Evolutionary conservation across 1,140 invertebrate genomes (phyloP).

Genomic region (Drosophila subobscura): DNA sequence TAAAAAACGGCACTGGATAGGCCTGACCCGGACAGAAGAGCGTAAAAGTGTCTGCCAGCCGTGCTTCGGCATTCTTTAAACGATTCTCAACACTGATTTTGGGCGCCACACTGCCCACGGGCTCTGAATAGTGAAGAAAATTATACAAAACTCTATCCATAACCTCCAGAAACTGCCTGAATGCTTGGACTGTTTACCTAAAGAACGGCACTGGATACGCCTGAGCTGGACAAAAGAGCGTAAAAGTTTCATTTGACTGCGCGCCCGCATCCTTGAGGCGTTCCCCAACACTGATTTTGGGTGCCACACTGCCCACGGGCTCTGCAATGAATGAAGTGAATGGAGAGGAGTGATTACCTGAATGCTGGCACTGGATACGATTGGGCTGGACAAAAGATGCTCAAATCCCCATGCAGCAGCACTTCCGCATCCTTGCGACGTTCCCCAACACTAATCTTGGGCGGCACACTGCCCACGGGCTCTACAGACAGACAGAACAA

Average conservation of each 20-base stretch:
- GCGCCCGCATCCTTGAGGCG: constrained; percentile 85
- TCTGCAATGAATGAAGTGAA: constrained; percentile 84
- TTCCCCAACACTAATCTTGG: constrained; percentile 87
- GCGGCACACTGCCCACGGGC: constrained; percentile 88
- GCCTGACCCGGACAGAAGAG: constrained; percentile 87
- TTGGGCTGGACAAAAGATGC: constrained; percentile 86
- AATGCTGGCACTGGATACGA: constrained; percentile 87
- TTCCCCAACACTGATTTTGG: constrained; percentile 87
- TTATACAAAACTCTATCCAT: background rate
- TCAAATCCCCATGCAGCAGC: constrained; percentile 41
- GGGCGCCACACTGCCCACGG: constrained; percentile 84
- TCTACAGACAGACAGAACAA: constrained; percentile 84
- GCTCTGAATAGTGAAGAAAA: constrained; percentile 68
- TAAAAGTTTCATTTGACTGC: constrained; percentile 76
- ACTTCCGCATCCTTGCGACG: constrained; percentile 84
- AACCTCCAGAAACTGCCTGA: constrained; percentile 53
- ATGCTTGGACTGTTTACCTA: constrained; percentile 85
- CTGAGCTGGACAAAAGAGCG: constrained; percentile 86
- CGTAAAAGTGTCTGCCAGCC: constrained; percentile 70
- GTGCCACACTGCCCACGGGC: constrained; percentile 88
- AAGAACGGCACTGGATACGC: constrained; percentile 87
- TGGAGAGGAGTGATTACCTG: constrained; percentile 85
- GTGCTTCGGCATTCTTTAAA: constrained; percentile 85
- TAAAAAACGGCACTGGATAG: constrained; percentile 87
- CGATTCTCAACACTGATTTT: constrained; percentile 85